A percentile compares a stretch with the other conserved stretches of the same genome.
Conservation (phyloP, 2,113 vertebrate genomes). For the Oncorhynchus nerka region DNA sequence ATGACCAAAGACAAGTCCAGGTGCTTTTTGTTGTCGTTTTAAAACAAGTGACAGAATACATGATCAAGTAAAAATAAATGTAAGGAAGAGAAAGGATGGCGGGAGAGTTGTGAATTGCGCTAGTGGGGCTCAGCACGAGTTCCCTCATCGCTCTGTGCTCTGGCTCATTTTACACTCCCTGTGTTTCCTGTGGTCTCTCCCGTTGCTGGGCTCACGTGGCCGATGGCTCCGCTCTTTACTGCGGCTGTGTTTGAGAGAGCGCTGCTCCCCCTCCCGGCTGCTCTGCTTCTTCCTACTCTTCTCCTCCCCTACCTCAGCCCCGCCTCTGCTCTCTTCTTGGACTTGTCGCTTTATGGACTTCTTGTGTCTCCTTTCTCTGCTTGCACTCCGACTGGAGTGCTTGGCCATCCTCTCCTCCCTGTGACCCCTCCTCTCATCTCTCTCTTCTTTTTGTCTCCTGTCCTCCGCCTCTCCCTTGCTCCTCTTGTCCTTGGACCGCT, state of each 20-base stretch:
- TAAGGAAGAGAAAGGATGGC: constrained; percentile 21
- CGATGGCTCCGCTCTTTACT: constrained; percentile 87
- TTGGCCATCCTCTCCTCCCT: constrained; percentile 85
- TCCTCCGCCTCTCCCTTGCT: constrained; percentile 86
- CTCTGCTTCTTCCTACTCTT: constrained; percentile 82
- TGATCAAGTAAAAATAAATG: constrained; percentile 27
- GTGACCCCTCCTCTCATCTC: constrained; percentile 84
- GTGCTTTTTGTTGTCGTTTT: constrained; percentile 46
- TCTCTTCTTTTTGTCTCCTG: constrained; percentile 80
- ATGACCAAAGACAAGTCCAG: constrained; percentile 41
- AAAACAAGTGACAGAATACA: constrained; percentile 38
- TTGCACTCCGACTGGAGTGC: constrained; percentile 81
- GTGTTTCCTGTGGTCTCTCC: constrained; percentile 83
- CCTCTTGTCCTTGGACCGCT: constrained; percentile 82
- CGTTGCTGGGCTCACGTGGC: constrained; percentile 80
- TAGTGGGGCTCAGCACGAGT: constrained; percentile 52
- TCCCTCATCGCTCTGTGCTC: constrained; percentile 76
- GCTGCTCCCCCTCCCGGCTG: constrained; percentile 80
- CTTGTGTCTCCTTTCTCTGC: constrained; percentile 79
- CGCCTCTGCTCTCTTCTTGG: constrained; percentile 69
- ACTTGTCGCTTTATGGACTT: constrained; percentile 71
- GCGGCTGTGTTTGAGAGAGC: constrained; percentile 84
- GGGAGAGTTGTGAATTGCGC: background rate
- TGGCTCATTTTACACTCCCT: constrained; percentile 77
- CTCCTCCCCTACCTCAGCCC: constrained; percentile 25